phyloP scores from a whole-genome alignment of 2,797 vertebrate species.

The Hippoglossus hippoglossus region DNA sequence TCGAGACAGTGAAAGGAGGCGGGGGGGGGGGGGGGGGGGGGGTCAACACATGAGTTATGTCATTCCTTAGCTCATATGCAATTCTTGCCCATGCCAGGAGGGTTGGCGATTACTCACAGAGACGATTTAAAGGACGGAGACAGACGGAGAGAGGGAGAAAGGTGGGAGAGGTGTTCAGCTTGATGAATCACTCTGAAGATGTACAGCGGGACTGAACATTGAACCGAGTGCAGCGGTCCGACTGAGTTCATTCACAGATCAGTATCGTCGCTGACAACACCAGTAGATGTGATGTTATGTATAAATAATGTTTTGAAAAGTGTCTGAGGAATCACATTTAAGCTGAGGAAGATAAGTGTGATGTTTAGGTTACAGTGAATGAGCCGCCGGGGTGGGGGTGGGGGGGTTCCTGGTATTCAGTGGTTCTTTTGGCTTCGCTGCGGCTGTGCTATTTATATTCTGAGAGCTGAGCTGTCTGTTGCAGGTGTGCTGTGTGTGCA shows the following conservation, averaged over 20 bases:
- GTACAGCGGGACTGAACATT: slow-evolving; percentile 24
- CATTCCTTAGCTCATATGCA: slow-evolving; percentile 75
- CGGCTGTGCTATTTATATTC: slow-evolving; percentile 41
- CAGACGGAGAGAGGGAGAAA: slow-evolving; percentile 6
- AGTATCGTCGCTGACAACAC: slow-evolving; percentile 27
- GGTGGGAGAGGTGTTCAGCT: slow-evolving; percentile 24
- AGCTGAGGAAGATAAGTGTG: slow-evolving; percentile 20
- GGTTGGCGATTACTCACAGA: slow-evolving; percentile 47
- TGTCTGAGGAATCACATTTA: slow-evolving; percentile 15
- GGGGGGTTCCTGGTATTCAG: slow-evolving; percentile 28
- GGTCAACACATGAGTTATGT: slow-evolving; percentile 60
- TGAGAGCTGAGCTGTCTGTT: slow-evolving; percentile 46
- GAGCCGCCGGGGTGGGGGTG: slow-evolving; percentile 14
- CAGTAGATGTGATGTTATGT: slow-evolving; percentile 16
- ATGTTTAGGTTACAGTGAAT: slow-evolving; percentile 29
- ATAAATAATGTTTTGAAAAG: slow-evolving; percentile 32
- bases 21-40: not conserved
- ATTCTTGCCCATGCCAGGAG: slow-evolving; percentile 50
- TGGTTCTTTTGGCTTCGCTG: slow-evolving; percentile 34
- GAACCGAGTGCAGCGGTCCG: slow-evolving; percentile 11
- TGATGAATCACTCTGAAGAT: slow-evolving; percentile 51
- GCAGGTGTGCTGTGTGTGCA: slow-evolving; percentile 39
- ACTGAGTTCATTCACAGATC: slow-evolving; percentile 20
- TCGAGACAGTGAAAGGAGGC: slow-evolving; percentile 23
- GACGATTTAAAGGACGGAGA: slow-evolving; percentile 27